Evolutionary conservation across 2,113 vertebrate species (phyloP).

Genomic region (Aptenodytes patagonicus): DNA sequence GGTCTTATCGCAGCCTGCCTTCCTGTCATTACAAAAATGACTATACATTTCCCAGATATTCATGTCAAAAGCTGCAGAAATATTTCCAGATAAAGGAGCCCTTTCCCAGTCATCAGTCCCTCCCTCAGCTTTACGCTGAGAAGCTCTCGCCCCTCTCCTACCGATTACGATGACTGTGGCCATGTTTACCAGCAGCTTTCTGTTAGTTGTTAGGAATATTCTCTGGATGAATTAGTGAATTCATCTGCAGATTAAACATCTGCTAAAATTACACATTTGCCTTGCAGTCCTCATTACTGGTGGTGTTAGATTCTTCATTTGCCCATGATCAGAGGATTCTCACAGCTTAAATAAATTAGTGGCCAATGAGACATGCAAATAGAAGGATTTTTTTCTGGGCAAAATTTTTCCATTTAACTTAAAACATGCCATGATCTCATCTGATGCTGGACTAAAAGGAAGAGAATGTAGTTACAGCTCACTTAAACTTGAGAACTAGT

Average conservation of each 20-base stretch:
- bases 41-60: constrained; percentile 57
- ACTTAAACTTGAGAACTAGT: not conserved
- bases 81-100: constrained; percentile 47
- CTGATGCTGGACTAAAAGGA: not conserved
- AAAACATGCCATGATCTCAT: constrained; percentile 21
- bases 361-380: constrained; percentile 29
- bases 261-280: constrained; percentile 10
- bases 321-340: constrained; percentile 32
- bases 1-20: constrained; percentile 45
- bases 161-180: fast-evolving
- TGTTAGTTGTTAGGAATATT: not conserved
- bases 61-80: constrained; percentile 16
- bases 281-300: constrained; percentile 3
- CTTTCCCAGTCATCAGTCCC: not conserved
- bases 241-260: not conserved
- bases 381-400: not conserved
- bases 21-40: constrained; percentile 27
- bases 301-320: constrained; percentile 24
- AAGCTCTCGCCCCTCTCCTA: not conserved
- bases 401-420: not conserved
- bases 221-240: not conserved
- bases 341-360: constrained; percentile 51
- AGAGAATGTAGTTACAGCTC: not conserved
- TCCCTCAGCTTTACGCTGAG: not conserved
- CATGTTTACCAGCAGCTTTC: not conserved